phyloP scores from a whole-genome alignment of 2,888 invertebrate species.

The Mylabris sibirica region DNA sequence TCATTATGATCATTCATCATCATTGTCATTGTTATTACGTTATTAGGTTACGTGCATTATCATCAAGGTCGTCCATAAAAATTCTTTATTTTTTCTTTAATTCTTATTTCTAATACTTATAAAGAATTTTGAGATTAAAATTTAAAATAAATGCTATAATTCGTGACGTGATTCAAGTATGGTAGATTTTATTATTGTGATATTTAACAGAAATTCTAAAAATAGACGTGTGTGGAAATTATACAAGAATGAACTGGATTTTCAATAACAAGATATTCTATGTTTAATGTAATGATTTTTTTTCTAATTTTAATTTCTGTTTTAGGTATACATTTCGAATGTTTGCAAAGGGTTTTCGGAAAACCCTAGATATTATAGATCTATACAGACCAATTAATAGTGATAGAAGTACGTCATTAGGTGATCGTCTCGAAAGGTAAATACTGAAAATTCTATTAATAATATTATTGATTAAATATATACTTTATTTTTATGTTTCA shows the following conservation, averaged over 20 bases:
- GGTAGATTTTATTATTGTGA: no score
- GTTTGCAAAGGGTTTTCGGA: conserved; percentile 76
- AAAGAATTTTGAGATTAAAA: no score
- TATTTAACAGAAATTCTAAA: no score
- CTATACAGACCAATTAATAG: conserved; percentile 72
- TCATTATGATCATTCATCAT: no score
- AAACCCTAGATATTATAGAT: conserved; percentile 76
- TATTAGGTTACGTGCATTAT: neutral
- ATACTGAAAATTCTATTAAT: neutral
- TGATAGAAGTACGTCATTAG: conserved; percentile 74
- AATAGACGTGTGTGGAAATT: no score
- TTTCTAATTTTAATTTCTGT: conserved; percentile 39
- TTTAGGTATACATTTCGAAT: conserved; percentile 79
- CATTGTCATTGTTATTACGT: no score
- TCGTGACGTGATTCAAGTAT: neutral
- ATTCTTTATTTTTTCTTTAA: neutral
- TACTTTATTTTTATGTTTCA: conserved; percentile 55
- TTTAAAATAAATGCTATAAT: neutral
- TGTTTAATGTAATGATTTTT: neutral
- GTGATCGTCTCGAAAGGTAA: conserved; percentile 72
- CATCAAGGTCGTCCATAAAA: neutral
- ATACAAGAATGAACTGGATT: no score
- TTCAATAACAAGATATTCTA: no score
- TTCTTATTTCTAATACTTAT: neutral
- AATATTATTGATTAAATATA: neutral